phyloP scores from a whole-genome alignment of 53 echinoderm and acorn worm species.

The Holothuria scabra region DNA sequence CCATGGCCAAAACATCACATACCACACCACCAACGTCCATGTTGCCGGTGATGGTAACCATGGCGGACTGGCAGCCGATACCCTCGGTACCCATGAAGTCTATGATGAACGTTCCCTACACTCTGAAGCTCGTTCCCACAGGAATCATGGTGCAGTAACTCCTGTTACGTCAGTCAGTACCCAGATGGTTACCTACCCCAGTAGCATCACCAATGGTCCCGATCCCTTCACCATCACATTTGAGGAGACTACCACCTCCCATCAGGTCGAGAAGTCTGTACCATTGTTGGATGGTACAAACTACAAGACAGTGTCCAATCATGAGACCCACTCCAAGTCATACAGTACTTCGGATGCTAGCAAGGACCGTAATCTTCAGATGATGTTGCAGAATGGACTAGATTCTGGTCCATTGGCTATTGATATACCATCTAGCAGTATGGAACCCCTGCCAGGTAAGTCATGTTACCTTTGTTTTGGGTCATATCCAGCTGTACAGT shows the following conservation, averaged over 20 bases:
- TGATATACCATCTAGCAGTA: slow-evolving; percentile 74
- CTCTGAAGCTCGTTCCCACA: slow-evolving; percentile 51
- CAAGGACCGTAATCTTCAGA: slow-evolving; percentile 79
- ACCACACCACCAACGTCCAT: slow-evolving; percentile 85
- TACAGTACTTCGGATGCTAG: slow-evolving; percentile 90
- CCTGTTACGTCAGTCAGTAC: slow-evolving; percentile 51
- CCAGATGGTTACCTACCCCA: slow-evolving; percentile 85
- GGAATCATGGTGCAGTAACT: slow-evolving; percentile 52
- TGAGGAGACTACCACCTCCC: slow-evolving; percentile 94
- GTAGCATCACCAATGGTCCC: slow-evolving; percentile 48
- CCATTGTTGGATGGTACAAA: slow-evolving; percentile 86
- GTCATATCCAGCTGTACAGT: too few relatives aligned
- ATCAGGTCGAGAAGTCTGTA: slow-evolving; percentile 87
- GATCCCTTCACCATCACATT: slow-evolving; percentile 90
- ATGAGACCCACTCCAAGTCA: slow-evolving; percentile 89
- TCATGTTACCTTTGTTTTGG: background rate
- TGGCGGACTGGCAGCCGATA: slow-evolving; percentile 10
- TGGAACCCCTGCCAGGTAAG: slow-evolving; percentile 57
- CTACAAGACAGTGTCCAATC: slow-evolving; percentile 88
- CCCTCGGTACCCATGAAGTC: slow-evolving; percentile 57
- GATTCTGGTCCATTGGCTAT: slow-evolving; percentile 88
- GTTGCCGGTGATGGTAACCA: slow-evolving; percentile 61
- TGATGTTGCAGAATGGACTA: slow-evolving; percentile 81
- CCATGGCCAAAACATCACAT: slow-evolving; percentile 67
- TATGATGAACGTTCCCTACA: slow-evolving; percentile 58